Conservation (phyloP, 2,113 vertebrate species). For the Camelus dromedarius region DNA sequence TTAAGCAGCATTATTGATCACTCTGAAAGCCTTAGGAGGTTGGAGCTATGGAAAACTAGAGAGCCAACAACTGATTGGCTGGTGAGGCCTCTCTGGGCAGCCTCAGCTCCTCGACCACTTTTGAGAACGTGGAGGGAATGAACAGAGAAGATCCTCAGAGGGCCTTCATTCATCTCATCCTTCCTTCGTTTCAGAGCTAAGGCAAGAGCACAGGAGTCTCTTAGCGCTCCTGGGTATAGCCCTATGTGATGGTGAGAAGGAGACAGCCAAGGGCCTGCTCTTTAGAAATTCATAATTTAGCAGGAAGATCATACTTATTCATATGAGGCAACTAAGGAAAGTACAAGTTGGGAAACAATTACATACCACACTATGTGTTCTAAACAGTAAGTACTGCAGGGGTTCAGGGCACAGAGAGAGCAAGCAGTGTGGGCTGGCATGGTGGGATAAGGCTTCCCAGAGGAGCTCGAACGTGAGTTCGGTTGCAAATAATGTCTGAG, state of each 20-base stretch:
- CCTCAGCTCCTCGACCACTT: not conserved
- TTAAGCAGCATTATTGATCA: conserved; percentile 86
- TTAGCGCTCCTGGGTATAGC: not conserved
- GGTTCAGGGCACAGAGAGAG: conserved; percentile 7
- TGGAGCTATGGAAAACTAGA: conserved; percentile 70
- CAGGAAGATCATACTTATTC: conserved; percentile 45
- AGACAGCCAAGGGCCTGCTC: conserved; percentile 45
- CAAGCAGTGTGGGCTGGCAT: not conserved
- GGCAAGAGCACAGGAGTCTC: not conserved
- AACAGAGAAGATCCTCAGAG: conserved; percentile 11
- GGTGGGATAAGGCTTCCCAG: not conserved
- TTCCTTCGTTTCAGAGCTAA: conserved; percentile 42
- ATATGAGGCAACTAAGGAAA: conserved; percentile 54
- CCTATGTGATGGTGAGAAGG: not conserved
- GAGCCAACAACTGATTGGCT: conserved; percentile 40
- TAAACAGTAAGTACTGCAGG: conserved; percentile 15
- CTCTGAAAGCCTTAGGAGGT: conserved; percentile 73
- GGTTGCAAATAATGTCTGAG: conserved; percentile 41
- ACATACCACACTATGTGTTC: conserved; percentile 27
- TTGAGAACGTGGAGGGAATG: not conserved
- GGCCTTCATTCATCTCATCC: conserved; percentile 27
- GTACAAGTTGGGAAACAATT: conserved; percentile 58
- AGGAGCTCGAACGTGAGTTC: conserved; percentile 43
- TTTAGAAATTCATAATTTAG: conserved; percentile 62
- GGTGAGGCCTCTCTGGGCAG: conserved; percentile 28